Evolutionary conservation across 2,888 invertebrate species (phyloP).

Genomic region (Asteroscopus sphinx): DNA sequence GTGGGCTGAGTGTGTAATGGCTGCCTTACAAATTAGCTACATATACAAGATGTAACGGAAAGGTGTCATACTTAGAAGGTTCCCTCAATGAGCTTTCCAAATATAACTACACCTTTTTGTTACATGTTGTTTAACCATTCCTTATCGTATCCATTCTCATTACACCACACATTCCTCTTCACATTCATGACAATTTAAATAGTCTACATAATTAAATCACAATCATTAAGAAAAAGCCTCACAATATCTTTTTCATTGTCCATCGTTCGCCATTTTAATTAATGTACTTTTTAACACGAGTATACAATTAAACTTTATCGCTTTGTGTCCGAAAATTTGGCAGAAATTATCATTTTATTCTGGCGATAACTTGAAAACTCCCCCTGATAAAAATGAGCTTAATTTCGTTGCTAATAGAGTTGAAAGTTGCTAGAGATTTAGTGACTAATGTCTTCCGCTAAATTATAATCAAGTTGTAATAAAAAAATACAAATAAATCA

Average conservation of each 20-base stretch:
- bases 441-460: slow-evolving; percentile 55
- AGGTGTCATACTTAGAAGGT: no score
- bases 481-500: slow-evolving; percentile 67
- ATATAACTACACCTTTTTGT: no score
- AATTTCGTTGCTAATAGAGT: slow-evolving; percentile 28
- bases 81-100: no score
- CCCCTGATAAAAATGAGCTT: slow-evolving; percentile 14
- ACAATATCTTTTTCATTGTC: slow-evolving; percentile 59
- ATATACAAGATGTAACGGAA: no score
- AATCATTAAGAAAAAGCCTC: slow-evolving; percentile 51
- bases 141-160: no score
- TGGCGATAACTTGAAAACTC: slow-evolving; percentile 32
- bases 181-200: slow-evolving; percentile 54
- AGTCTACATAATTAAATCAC: slow-evolving; percentile 52
- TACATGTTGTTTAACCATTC: no score
- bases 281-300: slow-evolving; percentile 62
- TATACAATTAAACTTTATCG: slow-evolving; percentile 62
- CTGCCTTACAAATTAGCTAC: no score
- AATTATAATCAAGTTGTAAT: slow-evolving; percentile 64
- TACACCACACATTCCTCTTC: no score
- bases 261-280: slow-evolving; percentile 55
- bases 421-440: slow-evolving; percentile 23
- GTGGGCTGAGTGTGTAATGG: no score
- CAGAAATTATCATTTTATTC: slow-evolving; percentile 57
- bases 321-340: slow-evolving; percentile 60